phyloP scores from a whole-genome alignment of 2,888 invertebrate species.

The Orchesellides sinensis region DNA sequence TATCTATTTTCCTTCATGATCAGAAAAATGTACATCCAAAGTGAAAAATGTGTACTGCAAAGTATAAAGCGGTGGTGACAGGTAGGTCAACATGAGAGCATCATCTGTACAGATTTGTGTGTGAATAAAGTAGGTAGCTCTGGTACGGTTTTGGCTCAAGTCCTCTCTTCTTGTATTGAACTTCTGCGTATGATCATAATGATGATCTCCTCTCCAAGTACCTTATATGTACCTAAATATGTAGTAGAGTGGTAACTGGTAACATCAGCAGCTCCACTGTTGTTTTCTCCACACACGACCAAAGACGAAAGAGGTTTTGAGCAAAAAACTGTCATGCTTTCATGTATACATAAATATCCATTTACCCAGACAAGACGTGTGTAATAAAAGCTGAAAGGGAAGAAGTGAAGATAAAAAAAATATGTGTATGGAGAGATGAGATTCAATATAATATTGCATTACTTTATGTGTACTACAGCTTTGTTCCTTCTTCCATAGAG shows the following conservation, averaged over 20 bases:
- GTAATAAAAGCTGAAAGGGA: slow-evolving; percentile 7
- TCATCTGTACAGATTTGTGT: not conserved
- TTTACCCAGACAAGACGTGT: not conserved
- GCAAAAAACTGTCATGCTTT: no score
- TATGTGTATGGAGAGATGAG: slow-evolving; percentile 21
- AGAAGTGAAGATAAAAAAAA: slow-evolving; percentile 25
- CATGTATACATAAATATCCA: slow-evolving; percentile 43
- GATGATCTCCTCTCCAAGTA: not conserved
- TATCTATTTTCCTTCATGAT: no score
- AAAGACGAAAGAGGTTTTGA: not conserved
- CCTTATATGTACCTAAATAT: not conserved
- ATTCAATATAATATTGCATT: slow-evolving; percentile 47
- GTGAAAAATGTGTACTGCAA: no score
- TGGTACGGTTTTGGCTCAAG: not conserved
- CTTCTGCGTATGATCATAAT: not conserved
- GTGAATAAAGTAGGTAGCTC: not conserved
- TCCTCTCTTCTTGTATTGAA: slow-evolving; percentile 8
- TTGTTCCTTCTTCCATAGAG: no score
- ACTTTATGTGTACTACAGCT: no score
- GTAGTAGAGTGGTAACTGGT: not conserved
- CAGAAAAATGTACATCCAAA: no score
- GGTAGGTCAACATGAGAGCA: slow-evolving; percentile 34
- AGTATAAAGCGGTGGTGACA: slow-evolving; percentile 6
- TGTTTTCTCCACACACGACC: not conserved
- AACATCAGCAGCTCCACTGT: not conserved